Percentiles rank a stretch among this genome's conserved stretches.
Conservation (phyloP, 2,888 invertebrate genomes). For the Idaea straminata region DNA sequence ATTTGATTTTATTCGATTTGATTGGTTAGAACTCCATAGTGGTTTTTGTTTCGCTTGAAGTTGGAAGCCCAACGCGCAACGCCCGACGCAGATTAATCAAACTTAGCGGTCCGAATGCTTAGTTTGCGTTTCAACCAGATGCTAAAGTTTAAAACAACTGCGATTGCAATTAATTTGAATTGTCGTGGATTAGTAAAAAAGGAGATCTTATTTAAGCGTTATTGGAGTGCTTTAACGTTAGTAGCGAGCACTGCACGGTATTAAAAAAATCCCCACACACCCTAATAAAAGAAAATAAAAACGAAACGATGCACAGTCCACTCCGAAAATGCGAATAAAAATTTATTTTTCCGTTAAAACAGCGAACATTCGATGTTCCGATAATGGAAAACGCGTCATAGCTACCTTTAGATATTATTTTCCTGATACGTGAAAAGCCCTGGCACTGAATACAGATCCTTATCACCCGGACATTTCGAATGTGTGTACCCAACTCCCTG, state of each 20-base stretch:
- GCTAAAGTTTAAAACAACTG: constrained; percentile 26
- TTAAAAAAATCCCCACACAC: constrained; percentile 23
- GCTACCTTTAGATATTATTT: constrained; percentile 34
- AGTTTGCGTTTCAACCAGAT: constrained; percentile 26
- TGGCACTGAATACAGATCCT: constrained; percentile 44
- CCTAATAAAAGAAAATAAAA: constrained; percentile 14
- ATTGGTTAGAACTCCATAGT: constrained; percentile 18
- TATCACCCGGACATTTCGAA: constrained; percentile 31
- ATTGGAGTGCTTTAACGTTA: constrained; percentile 24
- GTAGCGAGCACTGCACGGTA: constrained; percentile 42
- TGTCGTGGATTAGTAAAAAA: constrained; percentile 9
- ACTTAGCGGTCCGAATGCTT: constrained; percentile 27
- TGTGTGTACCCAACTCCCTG: constrained; percentile 13
- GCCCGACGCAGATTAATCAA: constrained; percentile 27
- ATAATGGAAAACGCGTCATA: constrained; percentile 31
- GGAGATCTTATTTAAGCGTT: constrained; percentile 66
- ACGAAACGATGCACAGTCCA: constrained; percentile 14
- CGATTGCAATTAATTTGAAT: constrained; percentile 12
- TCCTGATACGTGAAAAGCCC: constrained; percentile 37
- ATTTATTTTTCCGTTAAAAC: constrained; percentile 24
- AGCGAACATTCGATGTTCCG: constrained; percentile 24
- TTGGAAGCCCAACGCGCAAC: constrained; percentile 16
- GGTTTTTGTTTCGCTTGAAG: constrained; percentile 20
- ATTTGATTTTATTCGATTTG: constrained; percentile 28
- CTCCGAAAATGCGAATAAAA: constrained; percentile 22